Conservation (phyloP, 2,888 invertebrate genomes). For the Salticus scenicus region DNA sequence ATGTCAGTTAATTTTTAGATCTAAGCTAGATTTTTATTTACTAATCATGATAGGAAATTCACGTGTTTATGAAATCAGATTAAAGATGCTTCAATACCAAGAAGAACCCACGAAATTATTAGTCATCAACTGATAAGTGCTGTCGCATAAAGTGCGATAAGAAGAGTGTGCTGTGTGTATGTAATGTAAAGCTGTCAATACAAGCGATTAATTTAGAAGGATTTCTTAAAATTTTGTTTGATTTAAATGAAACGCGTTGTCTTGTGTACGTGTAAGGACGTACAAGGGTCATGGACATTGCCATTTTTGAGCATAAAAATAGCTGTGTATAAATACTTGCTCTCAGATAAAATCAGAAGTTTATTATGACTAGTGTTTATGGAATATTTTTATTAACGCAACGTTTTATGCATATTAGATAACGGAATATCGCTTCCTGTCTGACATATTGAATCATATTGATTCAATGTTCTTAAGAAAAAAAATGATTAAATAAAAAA, state of each 20-base stretch:
- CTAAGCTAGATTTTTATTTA: too few species aligned
- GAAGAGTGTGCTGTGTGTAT: too few species aligned
- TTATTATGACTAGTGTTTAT: too few species aligned
- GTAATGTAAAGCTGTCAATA: conserved; percentile 1
- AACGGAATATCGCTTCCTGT: too few species aligned
- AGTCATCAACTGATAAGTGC: conserved; percentile 24
- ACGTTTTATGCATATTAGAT: too few species aligned
- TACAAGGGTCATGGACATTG: background rate
- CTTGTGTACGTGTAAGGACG: background rate
- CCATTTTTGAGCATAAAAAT: background rate
- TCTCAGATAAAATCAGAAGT: too few species aligned
- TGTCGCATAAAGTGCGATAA: background rate
- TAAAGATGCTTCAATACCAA: background rate
- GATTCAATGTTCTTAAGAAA: too few species aligned
- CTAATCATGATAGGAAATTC: conserved; percentile 1
- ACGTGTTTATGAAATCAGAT: background rate
- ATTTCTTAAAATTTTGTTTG: background rate
- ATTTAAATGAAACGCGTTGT: background rate
- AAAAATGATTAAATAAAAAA: too few species aligned
- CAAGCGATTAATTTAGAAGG: background rate
- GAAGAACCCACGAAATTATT: conserved; percentile 3
- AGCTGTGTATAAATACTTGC: too few species aligned
- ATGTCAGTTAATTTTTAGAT: background rate
- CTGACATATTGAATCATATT: too few species aligned
- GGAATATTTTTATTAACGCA: too few species aligned